Percentiles rank a stretch among this genome's conserved stretches.
These are phyloP conservation scores for Labrus mixtus DNA, from an alignment of 2,113 vertebrate species.

Conservation along the genomic window DNA sequence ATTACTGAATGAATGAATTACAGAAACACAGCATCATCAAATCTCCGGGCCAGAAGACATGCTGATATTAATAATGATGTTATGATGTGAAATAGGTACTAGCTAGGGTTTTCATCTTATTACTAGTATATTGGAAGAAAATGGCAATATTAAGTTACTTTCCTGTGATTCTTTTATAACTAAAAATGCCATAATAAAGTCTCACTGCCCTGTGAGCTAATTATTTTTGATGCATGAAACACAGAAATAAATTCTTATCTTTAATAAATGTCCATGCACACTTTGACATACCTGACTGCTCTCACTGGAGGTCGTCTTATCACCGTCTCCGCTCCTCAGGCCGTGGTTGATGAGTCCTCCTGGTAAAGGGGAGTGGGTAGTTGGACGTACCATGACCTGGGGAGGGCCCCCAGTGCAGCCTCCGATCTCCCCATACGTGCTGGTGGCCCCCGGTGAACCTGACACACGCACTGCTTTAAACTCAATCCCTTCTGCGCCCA, in stretches of 20 bases:
- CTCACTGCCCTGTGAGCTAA: neutral
- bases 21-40: conserved; percentile 5
- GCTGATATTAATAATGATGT: conserved; percentile 16
- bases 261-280: neutral
- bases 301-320: conserved; percentile 67
- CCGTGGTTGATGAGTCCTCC: conserved; percentile 49
- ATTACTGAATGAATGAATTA: conserved; percentile 10
- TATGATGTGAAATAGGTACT: neutral
- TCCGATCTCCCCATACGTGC: conserved; percentile 75
- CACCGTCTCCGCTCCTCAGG: conserved; percentile 51
- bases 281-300: conserved; percentile 62
- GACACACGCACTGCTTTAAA: conserved; percentile 86
- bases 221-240: neutral
- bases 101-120: neutral
- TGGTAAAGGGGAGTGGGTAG: conserved; percentile 85
- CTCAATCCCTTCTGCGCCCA: conserved; percentile 82
- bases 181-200: neutral
- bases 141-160: neutral
- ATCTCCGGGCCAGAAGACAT: neutral
- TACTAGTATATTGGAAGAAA: neutral
- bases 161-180: neutral
- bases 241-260: neutral
- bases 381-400: conserved; percentile 92
- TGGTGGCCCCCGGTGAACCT: conserved; percentile 80
- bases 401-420: conserved; percentile 87